Base-by-base conservation (phyloP, 2,113 vertebrate genomes). In the Probosciger aterrimus region DNA sequence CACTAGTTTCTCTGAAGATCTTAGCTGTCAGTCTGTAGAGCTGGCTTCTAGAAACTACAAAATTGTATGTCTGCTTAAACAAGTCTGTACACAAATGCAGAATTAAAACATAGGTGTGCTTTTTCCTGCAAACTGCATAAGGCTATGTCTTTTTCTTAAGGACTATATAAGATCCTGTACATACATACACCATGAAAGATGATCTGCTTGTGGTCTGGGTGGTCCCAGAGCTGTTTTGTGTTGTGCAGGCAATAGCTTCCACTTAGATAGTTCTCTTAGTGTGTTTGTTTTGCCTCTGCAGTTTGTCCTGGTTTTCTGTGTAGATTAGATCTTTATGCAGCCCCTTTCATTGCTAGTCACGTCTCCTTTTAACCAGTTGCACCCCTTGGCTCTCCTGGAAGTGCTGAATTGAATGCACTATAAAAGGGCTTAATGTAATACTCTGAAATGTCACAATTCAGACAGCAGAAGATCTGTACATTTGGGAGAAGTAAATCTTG, bases 171-270 rank as follows among this genome's bases (percentile, higher is more conserved):
- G 30, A 46, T 88, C 73, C 35, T 83, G 4, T 41, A 7, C 41
- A 13, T 63, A 33, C 9, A 76, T 37, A 23, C 15, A 35, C 7
- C 0, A 1, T 1, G 2, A 44, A 74, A 23, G 57, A 8, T 9
- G 25, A 28, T 78, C 41, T 50, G 6, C 11, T 73, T 53, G 22
- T 84, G 25, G 2, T 52, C 10, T 57, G 2, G 44, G 27, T 44
- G 17, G 30, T 73, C 18, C 19, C 60, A n/a, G 64, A 44, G 27
- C 57, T 82, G 37, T 46, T 85, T 59, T 17, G 24, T 76, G 39
- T 52, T 69, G 24, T 64, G 35, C 25, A 76, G 35, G 18, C 33
- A 24, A 9, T 41, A 60, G 17, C 22, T 91, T 88, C 27, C 28
- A 17, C 11, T 81, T 69, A 22, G 1, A 7, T 8, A 15, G 2